phyloP scores from a whole-genome alignment of 1,140 invertebrate genomes.

The Streblospio benedicti region DNA sequence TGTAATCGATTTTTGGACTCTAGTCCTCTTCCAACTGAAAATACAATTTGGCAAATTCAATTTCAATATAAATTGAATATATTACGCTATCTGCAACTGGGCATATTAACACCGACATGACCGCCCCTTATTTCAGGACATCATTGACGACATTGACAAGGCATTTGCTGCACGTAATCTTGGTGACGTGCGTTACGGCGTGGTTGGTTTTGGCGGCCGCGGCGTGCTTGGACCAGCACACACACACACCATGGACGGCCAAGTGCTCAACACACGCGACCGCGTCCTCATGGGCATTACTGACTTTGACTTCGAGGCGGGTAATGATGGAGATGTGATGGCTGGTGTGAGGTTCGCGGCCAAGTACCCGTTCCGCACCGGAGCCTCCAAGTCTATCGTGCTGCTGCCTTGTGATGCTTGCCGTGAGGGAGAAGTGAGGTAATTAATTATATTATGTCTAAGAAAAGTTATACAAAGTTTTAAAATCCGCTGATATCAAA shows the following conservation, averaged over 20 bases:
- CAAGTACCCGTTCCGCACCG: conserved; percentile 68
- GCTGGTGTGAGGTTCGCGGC: conserved; percentile 66
- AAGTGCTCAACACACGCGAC: conserved; percentile 42
- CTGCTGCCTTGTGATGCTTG: conserved; percentile 69
- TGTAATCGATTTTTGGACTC: too few species aligned
- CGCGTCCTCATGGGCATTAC: conserved; percentile 36
- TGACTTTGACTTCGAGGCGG: conserved; percentile 7
- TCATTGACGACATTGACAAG: conserved; percentile 40
- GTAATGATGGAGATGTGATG: conserved; percentile 45
- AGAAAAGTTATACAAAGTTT: too few species aligned
- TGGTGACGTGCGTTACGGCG: conserved; percentile 57
- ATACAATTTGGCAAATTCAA: too few species aligned
- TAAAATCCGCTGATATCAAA: too few species aligned
- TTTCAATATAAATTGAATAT: too few species aligned
- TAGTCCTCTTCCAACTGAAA: too few species aligned
- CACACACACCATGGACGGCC: conserved; percentile 49
- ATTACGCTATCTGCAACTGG: too few species aligned
- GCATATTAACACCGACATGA: too few species aligned
- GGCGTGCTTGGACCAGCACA: conserved; percentile 62
- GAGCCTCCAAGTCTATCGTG: conserved; percentile 73
- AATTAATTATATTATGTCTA: too few species aligned
- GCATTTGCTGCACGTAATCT: conserved; percentile 36
- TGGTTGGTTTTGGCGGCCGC: conserved; percentile 68
- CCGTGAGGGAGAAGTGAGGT: conserved; percentile 58
- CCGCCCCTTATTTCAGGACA: too few species aligned